Evolutionary conservation across 2,888 invertebrate species (phyloP), one percentile per base, ranked within the genome.

Genomic region (Caenorhabditis japonica): DNA sequence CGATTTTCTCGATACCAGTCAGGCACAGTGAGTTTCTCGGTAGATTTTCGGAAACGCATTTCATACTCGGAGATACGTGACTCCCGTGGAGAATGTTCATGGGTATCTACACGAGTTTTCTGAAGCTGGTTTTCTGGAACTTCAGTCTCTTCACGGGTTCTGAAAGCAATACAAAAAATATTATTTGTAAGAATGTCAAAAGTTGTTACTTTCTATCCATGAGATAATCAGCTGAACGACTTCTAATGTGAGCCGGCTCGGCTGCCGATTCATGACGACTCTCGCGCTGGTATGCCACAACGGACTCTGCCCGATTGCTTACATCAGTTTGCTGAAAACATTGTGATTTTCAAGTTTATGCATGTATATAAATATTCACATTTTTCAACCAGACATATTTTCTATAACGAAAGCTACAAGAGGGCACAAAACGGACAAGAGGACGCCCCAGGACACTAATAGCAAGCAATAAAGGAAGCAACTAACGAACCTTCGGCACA

Each of bases 81-180:
- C 30, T 69, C 60, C 10, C 73, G 56, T 23, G 80, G 74, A 33
- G 60, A 61, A 4, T 30, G 51, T 12, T 51, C 52, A 7, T 56
- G 55, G n/a, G 55, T 17, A 2, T 80, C 84, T 43, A 77, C 79
- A 25, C 81, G 78, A n/a, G 83, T 78, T 76, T 87, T 88, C 64
- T 86, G 84, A 17, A 87, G 81, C 51, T 88, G 81, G 58, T 87
- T 87, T 71, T 87, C 87, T 4, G 87, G 87, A 7, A 85, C 79
- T 47, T 80, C 83, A 0, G 82, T 76, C 43, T 84, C 86, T 59
- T 87, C 87, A 15, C 87, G 83, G n/a, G 75, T 73, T 60, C 85
- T 86, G 59, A 41, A 83, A 59, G n/a, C n/a, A 21, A 4, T 19
- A n/a, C 3, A 44, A 44, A 44, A 10, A 17, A 44, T 21, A 21